Base-by-base conservation (phyloP, 1,140 invertebrate genomes). In the Drosophila navojoa region DNA sequence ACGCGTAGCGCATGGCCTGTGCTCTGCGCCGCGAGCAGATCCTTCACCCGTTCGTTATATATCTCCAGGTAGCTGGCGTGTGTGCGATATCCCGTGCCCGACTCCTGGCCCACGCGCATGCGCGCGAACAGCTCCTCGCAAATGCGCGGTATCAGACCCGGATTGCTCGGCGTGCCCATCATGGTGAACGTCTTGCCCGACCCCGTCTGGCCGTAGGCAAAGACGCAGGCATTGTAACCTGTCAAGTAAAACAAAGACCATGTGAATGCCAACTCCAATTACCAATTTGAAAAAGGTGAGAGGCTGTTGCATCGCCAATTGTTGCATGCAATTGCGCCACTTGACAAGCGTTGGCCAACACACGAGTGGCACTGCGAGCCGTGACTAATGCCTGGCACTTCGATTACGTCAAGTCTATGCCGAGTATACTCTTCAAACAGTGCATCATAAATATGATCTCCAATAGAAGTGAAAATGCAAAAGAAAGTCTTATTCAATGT, bases 131-230 rank as follows among this genome's bases (percentile, higher is more conserved):
- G 91, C 60, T 95, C 95, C 78, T 96, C 94, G 85, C 96, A 97
- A 74, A 98, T 98, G 68, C 97, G 94, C 0, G 97, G 97, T 91
- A 98, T 98, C 27, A 98, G 92, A 3, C 97, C 97, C 89, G 95
- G 96, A 87, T 95, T 95, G 82, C 96, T 95, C 61, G 94, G 93
- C 0, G 96, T 96, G 27, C 98, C 98, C 98, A 99, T 99, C 98
- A 99, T 99, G 0, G 98, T 99, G 92, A 98, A 99, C 0, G 98
- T 98, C 93, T 99, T 99, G 25, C 98, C 98, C 89, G 97, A 98
- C 86, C 98, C 98, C 13, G 91, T 92, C 75, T 92, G 91, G n/a
- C 93, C 93, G 92, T 97, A 97, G 58, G 98, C 98, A 94, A 99
- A 99, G 72, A 99, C 98, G 93, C 98, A 99, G 61, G 97, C 98